Base-by-base conservation (phyloP, 2,113 vertebrate genomes). In the Leptosomus discolor region DNA sequence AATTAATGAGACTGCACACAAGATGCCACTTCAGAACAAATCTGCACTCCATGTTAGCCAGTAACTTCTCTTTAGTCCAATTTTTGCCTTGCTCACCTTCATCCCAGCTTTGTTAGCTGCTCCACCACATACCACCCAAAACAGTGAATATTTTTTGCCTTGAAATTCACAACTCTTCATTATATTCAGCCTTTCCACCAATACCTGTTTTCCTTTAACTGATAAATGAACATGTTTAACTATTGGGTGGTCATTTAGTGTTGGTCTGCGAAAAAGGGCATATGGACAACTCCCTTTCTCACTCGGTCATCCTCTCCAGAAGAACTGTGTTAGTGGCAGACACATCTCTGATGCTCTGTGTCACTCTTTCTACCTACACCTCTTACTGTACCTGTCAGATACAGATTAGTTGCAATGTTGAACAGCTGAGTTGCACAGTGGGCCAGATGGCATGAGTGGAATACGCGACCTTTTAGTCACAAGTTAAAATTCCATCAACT, bases 311-410 rank as follows among this genome's bases (percentile, higher is more conserved):
- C 29, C 7, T 53, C 24, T 50, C 48, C 60, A 74, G 15, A 20
- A 65, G 45, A 73, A 15, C 29, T 41, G 24, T 15, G 6, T 32
- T 54, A 36, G 67, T 11, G 21, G 22, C 27, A 60, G 24, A 15
- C 13, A 22, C 16, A 43, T 30, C 15, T 32, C 37, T 41, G 58
- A 0, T 13, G 8, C 12, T 63, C 23, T 1, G 0, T 23, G 46
- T 29, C 41, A 11, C 70, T 53, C 57, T 57, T 86, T 39, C 73
- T 30, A 30, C 32, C 48, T 39, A 30, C 54, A 11, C 20, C 75
- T 50, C 37, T 34, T 30, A 29, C 41, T 51, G 36, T 17, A 68
- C 11, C 32, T 41, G 9, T 50, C 63, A 60, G 61, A 4, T 45
- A 29, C 2, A 1, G 34, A 29, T 3, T 15, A 15, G n/a, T 8